A percentile compares a stretch with the other conserved stretches of the same genome.
Conservation (phyloP, 2,888 invertebrate genomes). For the Yponomeuta cagnagella region DNA sequence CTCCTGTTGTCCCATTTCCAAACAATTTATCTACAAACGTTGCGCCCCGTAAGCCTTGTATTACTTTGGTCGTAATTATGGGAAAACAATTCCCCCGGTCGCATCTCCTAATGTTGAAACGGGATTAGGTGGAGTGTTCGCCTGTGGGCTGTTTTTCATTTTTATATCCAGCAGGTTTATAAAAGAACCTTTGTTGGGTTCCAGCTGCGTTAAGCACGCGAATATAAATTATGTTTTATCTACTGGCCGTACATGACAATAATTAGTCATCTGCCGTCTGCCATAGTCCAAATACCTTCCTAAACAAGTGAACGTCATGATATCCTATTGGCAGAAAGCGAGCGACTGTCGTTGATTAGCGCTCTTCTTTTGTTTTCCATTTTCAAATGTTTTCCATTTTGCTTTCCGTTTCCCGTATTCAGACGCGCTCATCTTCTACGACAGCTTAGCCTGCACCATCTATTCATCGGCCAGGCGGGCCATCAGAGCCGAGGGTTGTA, state of each 20-base stretch:
- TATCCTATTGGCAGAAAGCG: no score
- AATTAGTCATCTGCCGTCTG: no score
- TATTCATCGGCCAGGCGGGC: slow-evolving; percentile 73
- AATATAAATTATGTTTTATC: background rate
- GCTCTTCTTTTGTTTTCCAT: no score
- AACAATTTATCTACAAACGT: slow-evolving; percentile 71
- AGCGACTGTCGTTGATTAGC: no score
- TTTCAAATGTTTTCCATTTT: no score
- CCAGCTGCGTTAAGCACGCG: background rate
- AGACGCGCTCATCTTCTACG: slow-evolving; percentile 82
- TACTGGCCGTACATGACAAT: no score
- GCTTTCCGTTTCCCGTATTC: background rate
- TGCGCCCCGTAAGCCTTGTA: slow-evolving; percentile 60
- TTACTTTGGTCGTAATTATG: slow-evolving; percentile 65
- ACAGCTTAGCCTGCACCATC: slow-evolving; percentile 87
- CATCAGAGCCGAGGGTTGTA: slow-evolving; percentile 67
- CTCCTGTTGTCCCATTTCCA: slow-evolving; percentile 58
- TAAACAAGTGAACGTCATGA: no score
- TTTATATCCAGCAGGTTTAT: background rate
- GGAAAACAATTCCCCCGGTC: slow-evolving; percentile 72
- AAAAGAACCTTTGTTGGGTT: background rate
- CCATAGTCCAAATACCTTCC: no score
- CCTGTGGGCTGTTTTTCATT: background rate
- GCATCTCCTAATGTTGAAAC: slow-evolving; percentile 62
- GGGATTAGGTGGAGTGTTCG: slow-evolving; percentile 51